Conservation (phyloP, 2,113 vertebrate species). For the Lichenostomus cassidix region DNA sequence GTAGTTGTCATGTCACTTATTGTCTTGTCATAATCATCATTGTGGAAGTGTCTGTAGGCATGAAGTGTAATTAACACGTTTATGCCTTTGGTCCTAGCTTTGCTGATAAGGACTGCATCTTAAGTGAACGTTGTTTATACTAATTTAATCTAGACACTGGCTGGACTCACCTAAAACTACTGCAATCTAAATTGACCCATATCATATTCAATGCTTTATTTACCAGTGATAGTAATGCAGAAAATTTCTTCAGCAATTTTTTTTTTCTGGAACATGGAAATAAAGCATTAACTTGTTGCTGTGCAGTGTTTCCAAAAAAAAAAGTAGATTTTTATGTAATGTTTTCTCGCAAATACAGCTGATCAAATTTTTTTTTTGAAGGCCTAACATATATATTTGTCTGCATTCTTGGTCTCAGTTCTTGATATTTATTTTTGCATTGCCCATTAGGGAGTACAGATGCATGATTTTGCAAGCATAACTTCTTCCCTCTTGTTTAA, state of each 20-base stretch:
- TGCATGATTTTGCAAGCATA: neutral
- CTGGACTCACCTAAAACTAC: neutral
- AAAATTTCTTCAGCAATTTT: fast-evolving
- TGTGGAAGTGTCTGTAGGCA: neutral
- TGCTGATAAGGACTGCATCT: neutral
- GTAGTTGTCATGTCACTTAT: fast-evolving
- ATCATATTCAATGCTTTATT: neutral
- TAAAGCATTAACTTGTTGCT: neutral
- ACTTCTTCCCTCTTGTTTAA: neutral
- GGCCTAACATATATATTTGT: neutral
- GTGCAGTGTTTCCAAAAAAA: neutral
- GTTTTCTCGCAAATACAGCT: neutral
- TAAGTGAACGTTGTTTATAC: neutral
- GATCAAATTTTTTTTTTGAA: neutral
- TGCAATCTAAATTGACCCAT: neutral
- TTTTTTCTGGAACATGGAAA: neutral
- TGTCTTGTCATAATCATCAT: neutral
- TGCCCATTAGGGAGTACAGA: neutral
- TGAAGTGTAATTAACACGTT: neutral
- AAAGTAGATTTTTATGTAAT: neutral
- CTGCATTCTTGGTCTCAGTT: neutral
- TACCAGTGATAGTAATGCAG: neutral
- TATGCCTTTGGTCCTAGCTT: neutral
- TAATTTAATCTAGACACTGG: neutral
- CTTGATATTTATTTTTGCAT: neutral